Base-by-base conservation (phyloP, 2,797 vertebrate genomes). In the Epinephelus malabaricus region DNA sequence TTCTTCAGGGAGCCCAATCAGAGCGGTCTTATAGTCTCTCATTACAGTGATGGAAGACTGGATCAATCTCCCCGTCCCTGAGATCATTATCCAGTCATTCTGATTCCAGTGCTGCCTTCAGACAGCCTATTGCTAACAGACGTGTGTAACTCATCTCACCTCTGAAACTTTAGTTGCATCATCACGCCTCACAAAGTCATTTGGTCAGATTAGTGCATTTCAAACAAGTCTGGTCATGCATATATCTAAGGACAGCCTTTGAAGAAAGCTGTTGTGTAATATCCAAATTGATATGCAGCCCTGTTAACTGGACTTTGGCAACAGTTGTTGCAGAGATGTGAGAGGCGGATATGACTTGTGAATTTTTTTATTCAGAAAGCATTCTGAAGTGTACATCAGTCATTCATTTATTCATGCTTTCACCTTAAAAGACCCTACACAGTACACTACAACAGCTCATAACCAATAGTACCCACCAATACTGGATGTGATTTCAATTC, bases 81-180 rank as follows among this genome's bases (percentile, higher is more conserved):
- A 86, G 86, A 88, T 91, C 81, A 89, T 92, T 88, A 90, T 79
- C 79, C 69, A 80, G 80, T 86, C 82, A 81, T 82, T 88, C 56
- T 19, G 70, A 89, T 85, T 85, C 84, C 69, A 74, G 17, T 58
- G 64, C 65, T 49, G 73, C 77, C 77, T 76, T 58, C 80, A 78
- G 71, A 78, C 54, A 60, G 50, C 76, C 75, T 63, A 59, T 55
- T 65, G 65, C 51, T 14, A 69, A 55, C 68, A 73, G 81, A 77
- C 50, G 9, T 2, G 54, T 73, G 77, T 61, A 86, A 79, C 72
- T 50, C 74, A 69, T 78, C 78, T 81, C 74, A 62, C 75, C 71
- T 74, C 82, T 34, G 78, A 78, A 81, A 66, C 71, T 72, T 8
- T 1, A 10, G 61, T 87, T 92, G 69, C 88, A 85, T 84, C 82